These are phyloP conservation scores for Morone chrysops DNA, from an alignment of 2,113 vertebrate species.

Conservation along the genomic window DNA sequence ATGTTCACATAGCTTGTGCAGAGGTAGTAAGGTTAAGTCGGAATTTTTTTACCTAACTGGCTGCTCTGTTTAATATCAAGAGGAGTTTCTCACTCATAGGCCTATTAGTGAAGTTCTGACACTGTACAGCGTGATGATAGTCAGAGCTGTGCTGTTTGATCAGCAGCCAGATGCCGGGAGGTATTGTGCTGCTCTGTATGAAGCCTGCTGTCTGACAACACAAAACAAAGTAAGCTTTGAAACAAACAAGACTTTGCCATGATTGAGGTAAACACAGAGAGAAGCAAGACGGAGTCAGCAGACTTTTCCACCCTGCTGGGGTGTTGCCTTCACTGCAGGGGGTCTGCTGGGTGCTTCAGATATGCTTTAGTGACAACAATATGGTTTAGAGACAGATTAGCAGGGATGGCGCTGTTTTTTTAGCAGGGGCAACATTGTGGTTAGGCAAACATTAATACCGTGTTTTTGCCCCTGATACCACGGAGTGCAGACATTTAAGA, in stretches of 20 bases:
- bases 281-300: constrained; percentile 33
- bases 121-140: constrained; percentile 20
- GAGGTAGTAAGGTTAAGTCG: neutral
- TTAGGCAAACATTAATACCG: neutral
- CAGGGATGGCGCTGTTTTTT: neutral
- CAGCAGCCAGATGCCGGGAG: constrained; percentile 59
- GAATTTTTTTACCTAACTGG: constrained; percentile 5
- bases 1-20: constrained; percentile 4
- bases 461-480: constrained; percentile 1
- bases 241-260: constrained; percentile 54
- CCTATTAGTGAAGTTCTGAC: constrained; percentile 47
- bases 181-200: constrained; percentile 56
- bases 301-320: constrained; percentile 3
- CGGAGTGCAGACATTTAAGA: neutral
- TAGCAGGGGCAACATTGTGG: neutral
- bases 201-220: constrained; percentile 44
- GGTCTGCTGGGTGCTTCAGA: constrained; percentile 35
- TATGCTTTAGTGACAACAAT: constrained; percentile 9
- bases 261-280: constrained; percentile 43
- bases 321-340: constrained; percentile 20
- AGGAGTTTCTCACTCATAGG: constrained; percentile 17
- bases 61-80: constrained; percentile 35
- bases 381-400: constrained; percentile 23
- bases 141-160: constrained; percentile 60
- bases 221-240: constrained; percentile 55